Conservation (phyloP, 2,888 invertebrate genomes). For the Eristalis arbustorum region DNA sequence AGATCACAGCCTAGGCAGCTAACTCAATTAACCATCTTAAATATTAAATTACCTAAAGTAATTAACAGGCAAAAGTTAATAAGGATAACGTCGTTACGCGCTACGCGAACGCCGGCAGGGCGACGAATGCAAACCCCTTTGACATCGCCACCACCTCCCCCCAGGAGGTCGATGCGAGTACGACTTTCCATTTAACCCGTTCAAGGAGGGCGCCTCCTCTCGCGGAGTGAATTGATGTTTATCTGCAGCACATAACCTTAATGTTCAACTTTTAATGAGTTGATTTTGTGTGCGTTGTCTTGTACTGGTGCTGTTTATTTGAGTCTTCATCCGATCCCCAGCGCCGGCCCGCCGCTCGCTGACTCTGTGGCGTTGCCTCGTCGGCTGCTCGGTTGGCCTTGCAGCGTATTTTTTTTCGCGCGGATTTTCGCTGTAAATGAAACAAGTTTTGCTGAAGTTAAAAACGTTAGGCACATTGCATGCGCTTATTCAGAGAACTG, state of each 20-base stretch:
- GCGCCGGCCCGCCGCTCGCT: not conserved
- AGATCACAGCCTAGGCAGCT: conserved; percentile 54
- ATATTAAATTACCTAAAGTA: conserved; percentile 65
- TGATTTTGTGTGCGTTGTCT: conserved; percentile 50
- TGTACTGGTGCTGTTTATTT: conserved; percentile 35
- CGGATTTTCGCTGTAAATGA: conserved; percentile 30
- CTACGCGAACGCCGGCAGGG: conserved; percentile 9
- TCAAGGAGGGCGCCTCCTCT: conserved; percentile 7
- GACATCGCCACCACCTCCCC: not conserved
- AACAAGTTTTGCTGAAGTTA: conserved; percentile 57
- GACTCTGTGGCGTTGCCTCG: not conserved
- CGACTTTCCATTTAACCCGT: conserved; percentile 43
- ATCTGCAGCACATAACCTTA: conserved; percentile 66
- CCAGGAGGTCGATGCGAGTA: conserved; percentile 1
- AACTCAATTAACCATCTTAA: conserved; percentile 63
- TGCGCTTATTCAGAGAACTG: not conserved
- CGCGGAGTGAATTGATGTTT: conserved; percentile 53
- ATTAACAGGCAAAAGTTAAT: conserved; percentile 60
- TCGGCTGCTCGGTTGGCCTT: conserved; percentile 12
- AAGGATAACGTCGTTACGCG: conserved; percentile 55
- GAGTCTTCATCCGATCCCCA: not conserved
- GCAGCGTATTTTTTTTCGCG: conserved; percentile 34
- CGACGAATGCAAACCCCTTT: conserved; percentile 7
- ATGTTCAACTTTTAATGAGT: conserved; percentile 69
- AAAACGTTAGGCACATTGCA: conserved; percentile 31